phyloP scores from a whole-genome alignment of 2,113 vertebrate genomes.

The Stigmatopora nigra region DNA sequence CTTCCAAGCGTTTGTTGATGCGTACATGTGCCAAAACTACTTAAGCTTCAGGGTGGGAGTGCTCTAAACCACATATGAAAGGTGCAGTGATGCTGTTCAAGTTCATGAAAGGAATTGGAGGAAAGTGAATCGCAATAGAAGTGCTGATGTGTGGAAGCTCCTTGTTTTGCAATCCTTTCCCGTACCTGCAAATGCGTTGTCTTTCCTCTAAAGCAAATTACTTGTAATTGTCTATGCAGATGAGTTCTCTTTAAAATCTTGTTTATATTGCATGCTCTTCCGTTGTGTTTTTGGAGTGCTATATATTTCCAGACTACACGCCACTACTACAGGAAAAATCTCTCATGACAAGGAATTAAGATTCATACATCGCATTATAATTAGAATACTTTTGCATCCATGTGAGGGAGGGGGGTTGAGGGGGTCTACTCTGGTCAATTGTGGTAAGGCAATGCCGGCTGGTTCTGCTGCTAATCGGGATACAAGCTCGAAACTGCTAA shows the following conservation, averaged over 20 bases:
- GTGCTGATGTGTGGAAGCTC: slow-evolving; percentile 16
- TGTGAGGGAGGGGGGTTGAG: too few species aligned
- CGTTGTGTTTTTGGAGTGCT: too few species aligned
- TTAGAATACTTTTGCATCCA: too few species aligned
- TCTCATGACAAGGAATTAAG: too few species aligned
- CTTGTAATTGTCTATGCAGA: slow-evolving; percentile 53
- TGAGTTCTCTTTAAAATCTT: slow-evolving; percentile 43
- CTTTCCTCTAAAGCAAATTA: slow-evolving; percentile 19
- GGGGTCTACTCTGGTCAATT: not conserved
- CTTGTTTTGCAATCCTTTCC: slow-evolving; percentile 49
- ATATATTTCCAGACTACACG: too few species aligned
- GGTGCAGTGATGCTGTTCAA: slow-evolving; percentile 17
- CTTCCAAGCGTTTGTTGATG: slow-evolving; percentile 57
- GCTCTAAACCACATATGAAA: slow-evolving; percentile 38
- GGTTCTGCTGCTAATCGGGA: not conserved
- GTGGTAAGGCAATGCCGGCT: not conserved
- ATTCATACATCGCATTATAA: too few species aligned
- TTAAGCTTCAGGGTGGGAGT: slow-evolving; percentile 54
- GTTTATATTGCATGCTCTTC: too few species aligned
- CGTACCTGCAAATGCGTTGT: slow-evolving; percentile 32
- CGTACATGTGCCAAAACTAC: slow-evolving; percentile 37
- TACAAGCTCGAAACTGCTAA: slow-evolving; percentile 23
- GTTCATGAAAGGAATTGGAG: slow-evolving; percentile 36
- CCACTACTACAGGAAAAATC: too few species aligned
- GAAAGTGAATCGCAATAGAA: slow-evolving; percentile 10